A percentile compares a stretch with the other conserved stretches of the same genome.
Conservation (phyloP, 2,888 invertebrate species). For the Phengaris arion region DNA sequence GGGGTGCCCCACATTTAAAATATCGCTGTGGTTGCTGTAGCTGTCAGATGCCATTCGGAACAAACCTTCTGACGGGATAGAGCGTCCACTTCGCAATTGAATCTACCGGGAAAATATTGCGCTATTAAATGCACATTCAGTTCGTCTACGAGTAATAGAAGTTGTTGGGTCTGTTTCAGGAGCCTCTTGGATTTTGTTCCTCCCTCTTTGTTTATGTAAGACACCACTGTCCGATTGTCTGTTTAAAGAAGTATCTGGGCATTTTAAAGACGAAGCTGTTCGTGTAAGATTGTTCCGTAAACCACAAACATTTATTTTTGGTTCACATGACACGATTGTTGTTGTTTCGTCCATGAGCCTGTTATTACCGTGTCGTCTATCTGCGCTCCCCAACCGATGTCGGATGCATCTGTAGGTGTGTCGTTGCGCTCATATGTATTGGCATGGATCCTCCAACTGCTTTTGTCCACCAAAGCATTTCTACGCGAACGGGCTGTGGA, state of each 20-base stretch:
- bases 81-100: conserved; percentile 46
- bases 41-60: conserved; percentile 39
- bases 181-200: conserved; percentile 38
- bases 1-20: conserved; percentile 35
- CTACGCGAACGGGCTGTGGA: conserved; percentile 29
- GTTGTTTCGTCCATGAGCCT: conserved; percentile 24
- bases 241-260: conserved; percentile 34
- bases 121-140: not conserved
- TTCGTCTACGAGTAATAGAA: conserved; percentile 16
- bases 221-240: conserved; percentile 37
- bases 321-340: conserved; percentile 13
- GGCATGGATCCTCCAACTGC: conserved; percentile 26
- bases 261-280: conserved; percentile 28
- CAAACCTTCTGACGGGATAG: conserved; percentile 32
- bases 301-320: conserved; percentile 29
- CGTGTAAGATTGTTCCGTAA: conserved; percentile 4
- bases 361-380: conserved; percentile 13
- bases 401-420: conserved; percentile 39
- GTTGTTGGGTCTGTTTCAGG: conserved; percentile 28
- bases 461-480: conserved; percentile 37
- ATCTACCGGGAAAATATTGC: conserved; percentile 40
- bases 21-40: conserved; percentile 31
- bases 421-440: conserved; percentile 33
- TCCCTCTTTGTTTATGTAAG: conserved; percentile 42
- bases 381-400: conserved; percentile 30